Percentiles rank a stretch among this genome's conserved stretches.
phyloP scores from a whole-genome alignment of 2,797 vertebrate genomes.

The Pelobates cultripes region DNA sequence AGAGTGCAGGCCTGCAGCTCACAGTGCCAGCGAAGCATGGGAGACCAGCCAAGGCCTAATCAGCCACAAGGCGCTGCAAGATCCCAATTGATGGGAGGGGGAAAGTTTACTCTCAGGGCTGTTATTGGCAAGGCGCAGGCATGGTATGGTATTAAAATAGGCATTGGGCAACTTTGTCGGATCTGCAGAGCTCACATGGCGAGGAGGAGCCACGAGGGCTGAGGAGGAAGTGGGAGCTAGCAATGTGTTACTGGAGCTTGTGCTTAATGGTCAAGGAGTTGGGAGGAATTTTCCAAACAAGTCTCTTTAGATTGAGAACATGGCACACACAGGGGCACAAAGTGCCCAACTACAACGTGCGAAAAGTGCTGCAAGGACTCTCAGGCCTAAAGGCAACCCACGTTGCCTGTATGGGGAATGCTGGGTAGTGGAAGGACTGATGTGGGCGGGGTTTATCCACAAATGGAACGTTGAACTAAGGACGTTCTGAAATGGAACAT shows the following conservation, averaged over 20 bases:
- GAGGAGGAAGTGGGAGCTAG: conserved; percentile 6
- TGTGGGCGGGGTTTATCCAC: conserved; percentile 4
- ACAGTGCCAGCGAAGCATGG: conserved; percentile 36
- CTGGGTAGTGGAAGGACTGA: conserved; percentile 60
- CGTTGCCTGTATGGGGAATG: conserved; percentile 70
- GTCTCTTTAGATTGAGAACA: too few relatives aligned
- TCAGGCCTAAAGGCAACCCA: conserved; percentile 62
- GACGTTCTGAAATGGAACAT: conserved; percentile 20
- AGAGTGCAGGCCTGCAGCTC: background rate
- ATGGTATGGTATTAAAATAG: too few relatives aligned
- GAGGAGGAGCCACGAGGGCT: conserved; percentile 14
- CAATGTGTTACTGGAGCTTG: too few relatives aligned
- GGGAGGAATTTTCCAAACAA: too few relatives aligned
- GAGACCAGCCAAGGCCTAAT: conserved; percentile 36
- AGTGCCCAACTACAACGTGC: background rate
- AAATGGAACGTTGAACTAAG: conserved; percentile 29
- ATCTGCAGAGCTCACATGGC: conserved; percentile 11
- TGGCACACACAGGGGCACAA: background rate
- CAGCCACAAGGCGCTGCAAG: background rate
- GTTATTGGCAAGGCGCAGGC: background rate
- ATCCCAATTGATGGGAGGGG: background rate
- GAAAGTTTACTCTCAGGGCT: background rate
- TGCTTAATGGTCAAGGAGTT: too few relatives aligned
- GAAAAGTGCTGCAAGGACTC: background rate
- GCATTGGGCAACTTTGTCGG: background rate